Percentiles rank a stretch among this genome's conserved stretches.
Evolutionary conservation across 1,140 invertebrate genomes (phyloP).

Genomic region (Holcopasites calliopsidis): DNA sequence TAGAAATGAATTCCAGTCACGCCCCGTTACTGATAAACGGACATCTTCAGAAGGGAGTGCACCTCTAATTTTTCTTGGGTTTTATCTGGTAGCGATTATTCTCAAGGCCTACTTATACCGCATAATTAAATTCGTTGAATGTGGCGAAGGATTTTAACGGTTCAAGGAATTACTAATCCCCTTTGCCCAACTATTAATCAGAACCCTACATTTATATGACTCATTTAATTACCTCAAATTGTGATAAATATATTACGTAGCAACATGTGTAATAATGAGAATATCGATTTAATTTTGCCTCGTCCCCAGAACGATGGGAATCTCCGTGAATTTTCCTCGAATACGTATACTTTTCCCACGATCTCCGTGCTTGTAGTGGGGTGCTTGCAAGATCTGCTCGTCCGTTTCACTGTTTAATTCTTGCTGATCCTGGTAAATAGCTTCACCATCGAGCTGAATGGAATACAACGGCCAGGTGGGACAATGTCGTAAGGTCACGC

Average conservation of each 20-base stretch:
- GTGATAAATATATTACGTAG: too few relatives aligned
- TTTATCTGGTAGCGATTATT: background rate
- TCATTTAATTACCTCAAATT: too few relatives aligned
- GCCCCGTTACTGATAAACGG: background rate
- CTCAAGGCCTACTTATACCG: background rate
- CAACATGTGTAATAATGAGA: too few relatives aligned
- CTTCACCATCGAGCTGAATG: slow-evolving; percentile 15
- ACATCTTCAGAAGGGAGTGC: background rate
- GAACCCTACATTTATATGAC: too few relatives aligned
- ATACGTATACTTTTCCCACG: slow-evolving; percentile 52
- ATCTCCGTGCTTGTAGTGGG: slow-evolving; percentile 23
- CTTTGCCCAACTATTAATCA: too few relatives aligned
- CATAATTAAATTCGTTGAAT: background rate
- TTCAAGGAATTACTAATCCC: too few relatives aligned
- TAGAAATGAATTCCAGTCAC: slow-evolving; percentile 21
- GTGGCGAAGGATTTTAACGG: background rate
- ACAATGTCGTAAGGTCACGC: slow-evolving; percentile 27
- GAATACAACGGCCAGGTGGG: slow-evolving; percentile 49
- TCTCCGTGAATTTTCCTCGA: slow-evolving; percentile 20
- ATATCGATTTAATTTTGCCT: background rate
- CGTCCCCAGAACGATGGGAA: background rate
- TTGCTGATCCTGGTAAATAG: slow-evolving; percentile 54
- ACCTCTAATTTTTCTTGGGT: background rate
- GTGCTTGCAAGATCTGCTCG: slow-evolving; percentile 17
- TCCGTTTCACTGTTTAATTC: slow-evolving; percentile 51